Percentiles rank a stretch among this genome's conserved stretches.
Evolutionary conservation across 2,797 vertebrate species (phyloP).

Genomic region (Chiroxiphia lanceolata): DNA sequence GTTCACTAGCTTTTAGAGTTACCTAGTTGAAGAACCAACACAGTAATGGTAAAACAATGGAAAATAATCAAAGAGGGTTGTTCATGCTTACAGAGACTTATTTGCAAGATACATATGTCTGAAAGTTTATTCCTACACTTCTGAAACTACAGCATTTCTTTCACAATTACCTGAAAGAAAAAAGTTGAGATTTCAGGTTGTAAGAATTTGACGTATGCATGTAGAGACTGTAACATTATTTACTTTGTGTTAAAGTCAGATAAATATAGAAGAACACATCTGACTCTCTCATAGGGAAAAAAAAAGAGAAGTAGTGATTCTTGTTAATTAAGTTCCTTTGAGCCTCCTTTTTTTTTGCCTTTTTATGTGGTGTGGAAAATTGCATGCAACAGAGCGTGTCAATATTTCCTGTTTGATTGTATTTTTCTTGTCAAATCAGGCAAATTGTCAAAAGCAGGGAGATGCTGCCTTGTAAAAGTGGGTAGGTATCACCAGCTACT

Average conservation of each 20-base stretch:
- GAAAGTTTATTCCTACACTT: neutral
- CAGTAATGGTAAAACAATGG: neutral
- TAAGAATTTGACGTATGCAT: neutral
- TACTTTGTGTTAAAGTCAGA: neutral
- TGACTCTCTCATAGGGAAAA: neutral
- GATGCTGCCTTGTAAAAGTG: neutral
- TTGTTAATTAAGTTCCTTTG: neutral
- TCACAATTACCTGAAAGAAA: neutral
- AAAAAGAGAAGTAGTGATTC: neutral
- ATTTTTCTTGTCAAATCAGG: neutral
- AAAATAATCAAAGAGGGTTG: neutral
- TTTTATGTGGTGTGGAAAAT: neutral
- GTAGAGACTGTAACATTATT: neutral
- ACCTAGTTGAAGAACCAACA: neutral
- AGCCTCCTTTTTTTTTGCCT: neutral
- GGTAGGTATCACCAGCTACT: neutral
- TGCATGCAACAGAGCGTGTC: accelerated
- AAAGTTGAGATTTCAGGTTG: neutral
- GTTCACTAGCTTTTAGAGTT: neutral
- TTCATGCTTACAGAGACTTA: neutral
- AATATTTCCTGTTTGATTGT: neutral
- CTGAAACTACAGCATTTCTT: neutral
- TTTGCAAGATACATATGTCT: neutral
- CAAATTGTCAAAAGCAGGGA: neutral
- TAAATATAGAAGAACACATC: neutral